Conservation (phyloP, 2,797 vertebrate genomes). For the Typhlichthys subterraneus region DNA sequence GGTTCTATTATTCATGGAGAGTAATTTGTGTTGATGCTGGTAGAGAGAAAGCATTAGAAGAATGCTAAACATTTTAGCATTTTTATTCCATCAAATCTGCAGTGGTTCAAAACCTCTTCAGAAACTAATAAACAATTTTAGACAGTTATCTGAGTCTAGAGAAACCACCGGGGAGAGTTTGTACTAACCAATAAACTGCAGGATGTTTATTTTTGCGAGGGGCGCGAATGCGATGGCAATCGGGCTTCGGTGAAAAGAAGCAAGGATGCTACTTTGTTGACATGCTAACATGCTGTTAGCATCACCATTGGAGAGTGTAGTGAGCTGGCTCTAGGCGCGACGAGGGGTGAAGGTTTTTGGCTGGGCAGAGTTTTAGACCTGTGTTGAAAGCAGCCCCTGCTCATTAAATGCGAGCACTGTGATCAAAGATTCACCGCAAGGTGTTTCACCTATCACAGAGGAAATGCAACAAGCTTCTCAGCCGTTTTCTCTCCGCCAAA, state of each 20-base stretch:
- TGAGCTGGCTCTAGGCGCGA: neutral
- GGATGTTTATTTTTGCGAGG: neutral
- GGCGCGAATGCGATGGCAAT: slow-evolving; percentile 33
- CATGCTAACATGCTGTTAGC: neutral
- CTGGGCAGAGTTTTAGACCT: slow-evolving; percentile 4
- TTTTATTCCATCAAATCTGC: slow-evolving; percentile 39
- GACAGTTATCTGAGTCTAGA: slow-evolving; percentile 42
- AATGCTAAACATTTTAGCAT: slow-evolving; percentile 41
- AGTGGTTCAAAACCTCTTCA: slow-evolving; percentile 27
- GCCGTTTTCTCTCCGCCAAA: slow-evolving; percentile 32
- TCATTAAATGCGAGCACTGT: slow-evolving; percentile 52
- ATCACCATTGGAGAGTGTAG: neutral
- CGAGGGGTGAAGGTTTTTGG: slow-evolving; percentile 4
- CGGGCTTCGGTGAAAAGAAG: slow-evolving; percentile 22
- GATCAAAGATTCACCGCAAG: slow-evolving; percentile 53
- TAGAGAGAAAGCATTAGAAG: slow-evolving; percentile 27
- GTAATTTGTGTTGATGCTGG: slow-evolving; percentile 29
- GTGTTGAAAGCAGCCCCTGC: slow-evolving; percentile 24
- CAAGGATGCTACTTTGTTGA: slow-evolving; percentile 3
- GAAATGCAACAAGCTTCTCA: slow-evolving; percentile 37
- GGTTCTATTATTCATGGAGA: slow-evolving; percentile 33
- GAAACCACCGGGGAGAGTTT: slow-evolving; percentile 49
- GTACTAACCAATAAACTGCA: slow-evolving; percentile 51
- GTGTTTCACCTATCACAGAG: slow-evolving; percentile 56
- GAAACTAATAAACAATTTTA: slow-evolving; percentile 60